phyloP scores from a whole-genome alignment of 2,888 invertebrate genomes.

The Phortica okadai region DNA sequence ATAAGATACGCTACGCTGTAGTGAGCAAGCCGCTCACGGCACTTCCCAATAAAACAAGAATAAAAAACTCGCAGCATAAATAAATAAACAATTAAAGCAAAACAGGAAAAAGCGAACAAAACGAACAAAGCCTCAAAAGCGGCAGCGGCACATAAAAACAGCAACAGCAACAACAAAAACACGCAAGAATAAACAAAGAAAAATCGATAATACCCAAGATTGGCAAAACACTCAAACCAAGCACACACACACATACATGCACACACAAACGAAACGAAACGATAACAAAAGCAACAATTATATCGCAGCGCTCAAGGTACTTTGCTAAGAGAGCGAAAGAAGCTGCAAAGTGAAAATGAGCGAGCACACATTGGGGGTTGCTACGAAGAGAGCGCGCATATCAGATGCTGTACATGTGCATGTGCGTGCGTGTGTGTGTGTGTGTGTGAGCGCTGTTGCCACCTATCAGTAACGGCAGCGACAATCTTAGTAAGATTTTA shows the following conservation, averaged over 20 bases:
- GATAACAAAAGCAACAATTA: slow-evolving; percentile 32
- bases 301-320: slow-evolving; percentile 18
- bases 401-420: neutral
- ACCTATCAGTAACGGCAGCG: neutral
- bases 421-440: neutral
- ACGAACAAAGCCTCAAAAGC: slow-evolving; percentile 46
- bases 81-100: slow-evolving; percentile 44
- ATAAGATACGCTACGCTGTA: too few species aligned
- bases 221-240: slow-evolving; percentile 59
- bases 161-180: neutral
- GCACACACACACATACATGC: slow-evolving; percentile 33
- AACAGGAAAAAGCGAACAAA: slow-evolving; percentile 20
- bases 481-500: neutral
- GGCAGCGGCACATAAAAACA: neutral
- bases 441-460: neutral
- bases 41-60: neutral
- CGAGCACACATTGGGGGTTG: slow-evolving; percentile 13
- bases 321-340: neutral
- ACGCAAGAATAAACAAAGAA: slow-evolving; percentile 52
- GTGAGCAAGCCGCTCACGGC: too few species aligned
- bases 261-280: slow-evolving; percentile 41
- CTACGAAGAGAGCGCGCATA: slow-evolving; percentile 2
- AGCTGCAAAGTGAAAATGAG: slow-evolving; percentile 6
- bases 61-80: neutral
- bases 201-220: slow-evolving; percentile 71